phyloP scores from a whole-genome alignment of 2,888 invertebrate species.

The Hofmannophila pseudospretella region DNA sequence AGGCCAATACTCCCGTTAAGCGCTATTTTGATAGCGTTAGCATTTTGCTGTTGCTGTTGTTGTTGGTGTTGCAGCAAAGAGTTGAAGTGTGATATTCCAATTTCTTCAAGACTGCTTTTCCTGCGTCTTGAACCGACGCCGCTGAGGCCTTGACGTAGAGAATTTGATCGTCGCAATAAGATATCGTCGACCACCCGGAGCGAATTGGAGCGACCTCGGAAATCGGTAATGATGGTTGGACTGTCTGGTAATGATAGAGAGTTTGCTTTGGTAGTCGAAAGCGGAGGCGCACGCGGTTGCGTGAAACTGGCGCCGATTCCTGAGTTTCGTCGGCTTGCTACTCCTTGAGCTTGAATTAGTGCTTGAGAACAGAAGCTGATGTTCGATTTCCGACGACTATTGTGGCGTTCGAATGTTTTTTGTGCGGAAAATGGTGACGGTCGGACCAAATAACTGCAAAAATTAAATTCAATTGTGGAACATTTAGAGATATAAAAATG shows the following conservation, averaged over 20 bases:
- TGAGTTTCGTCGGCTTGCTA: conserved; percentile 83
- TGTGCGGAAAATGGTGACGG: conserved; percentile 97
- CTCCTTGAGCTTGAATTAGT: conserved; percentile 75
- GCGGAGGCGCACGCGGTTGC: conserved; percentile 84
- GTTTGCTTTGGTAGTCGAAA: conserved; percentile 91
- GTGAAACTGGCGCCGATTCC: conserved; percentile 82
- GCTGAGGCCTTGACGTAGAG: conserved; percentile 88
- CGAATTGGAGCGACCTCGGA: conserved; percentile 90
- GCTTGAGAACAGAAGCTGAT: conserved; percentile 93
- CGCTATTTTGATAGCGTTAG: conserved; percentile 89
- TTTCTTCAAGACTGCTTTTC: conserved; percentile 91
- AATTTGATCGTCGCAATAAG: conserved; percentile 88
- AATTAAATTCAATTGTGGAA: too few relatives aligned
- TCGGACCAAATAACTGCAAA: conserved; percentile 89
- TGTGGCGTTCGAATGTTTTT: conserved; percentile 95
- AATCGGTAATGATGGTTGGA: conserved; percentile 88
- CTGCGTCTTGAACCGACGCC: conserved; percentile 82
- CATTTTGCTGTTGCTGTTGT: conserved; percentile 79
- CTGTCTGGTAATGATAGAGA: conserved; percentile 93
- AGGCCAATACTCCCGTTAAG: conserved; percentile 91
- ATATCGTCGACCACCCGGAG: conserved; percentile 92
- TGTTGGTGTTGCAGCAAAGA: conserved; percentile 79
- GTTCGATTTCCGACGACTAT: conserved; percentile 92
- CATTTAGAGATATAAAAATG: too few relatives aligned
- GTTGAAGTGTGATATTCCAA: conserved; percentile 89